phyloP scores from a whole-genome alignment of 1,140 invertebrate genomes.

The Zaprionus vittiger region DNA sequence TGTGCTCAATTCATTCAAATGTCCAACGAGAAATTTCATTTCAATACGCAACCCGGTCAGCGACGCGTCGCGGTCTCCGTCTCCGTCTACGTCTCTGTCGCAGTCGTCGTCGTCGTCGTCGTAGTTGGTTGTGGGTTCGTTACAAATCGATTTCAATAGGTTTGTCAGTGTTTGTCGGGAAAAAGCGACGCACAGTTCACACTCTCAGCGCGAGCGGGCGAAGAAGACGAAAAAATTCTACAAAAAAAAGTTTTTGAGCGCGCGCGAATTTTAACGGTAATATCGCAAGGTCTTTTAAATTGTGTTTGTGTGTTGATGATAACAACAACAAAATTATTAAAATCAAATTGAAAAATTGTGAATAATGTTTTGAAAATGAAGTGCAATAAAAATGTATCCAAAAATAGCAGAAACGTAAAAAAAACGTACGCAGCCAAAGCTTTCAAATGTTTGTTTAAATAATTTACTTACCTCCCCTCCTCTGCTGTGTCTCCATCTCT shows the following conservation, averaged over 20 bases:
- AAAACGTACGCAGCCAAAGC: slow-evolving; percentile 24
- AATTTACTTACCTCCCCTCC: slow-evolving; percentile 1
- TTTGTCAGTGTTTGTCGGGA: slow-evolving; percentile 80
- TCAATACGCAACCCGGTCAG: slow-evolving; percentile 62
- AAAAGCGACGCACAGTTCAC: slow-evolving; percentile 63
- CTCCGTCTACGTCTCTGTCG: slow-evolving; percentile 33
- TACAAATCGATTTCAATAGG: slow-evolving; percentile 81
- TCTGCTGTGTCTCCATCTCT: not conserved
- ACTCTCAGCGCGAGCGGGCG: not conserved
- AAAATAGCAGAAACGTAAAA: slow-evolving; percentile 27
- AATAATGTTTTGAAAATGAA: slow-evolving; percentile 39
- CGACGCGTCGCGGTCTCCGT: slow-evolving; percentile 45
- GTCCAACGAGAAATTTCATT: slow-evolving; percentile 74
- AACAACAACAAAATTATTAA: slow-evolving; percentile 27
- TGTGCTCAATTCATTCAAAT: slow-evolving; percentile 77
- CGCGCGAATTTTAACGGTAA: slow-evolving; percentile 53
- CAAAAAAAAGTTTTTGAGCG: slow-evolving; percentile 32
- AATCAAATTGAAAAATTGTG: slow-evolving; percentile 15
- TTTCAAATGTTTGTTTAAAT: slow-evolving; percentile 21
- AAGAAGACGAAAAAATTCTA: not conserved
- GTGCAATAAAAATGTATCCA: slow-evolving; percentile 6
- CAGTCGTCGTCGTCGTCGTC: not conserved
- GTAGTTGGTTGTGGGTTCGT: slow-evolving; percentile 56
- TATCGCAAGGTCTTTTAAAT: slow-evolving; percentile 9
- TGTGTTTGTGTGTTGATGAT: not conserved